Evolutionary conservation across 2,888 invertebrate genomes (phyloP).

Genomic region (Rhimphoctona megacephalus): DNA sequence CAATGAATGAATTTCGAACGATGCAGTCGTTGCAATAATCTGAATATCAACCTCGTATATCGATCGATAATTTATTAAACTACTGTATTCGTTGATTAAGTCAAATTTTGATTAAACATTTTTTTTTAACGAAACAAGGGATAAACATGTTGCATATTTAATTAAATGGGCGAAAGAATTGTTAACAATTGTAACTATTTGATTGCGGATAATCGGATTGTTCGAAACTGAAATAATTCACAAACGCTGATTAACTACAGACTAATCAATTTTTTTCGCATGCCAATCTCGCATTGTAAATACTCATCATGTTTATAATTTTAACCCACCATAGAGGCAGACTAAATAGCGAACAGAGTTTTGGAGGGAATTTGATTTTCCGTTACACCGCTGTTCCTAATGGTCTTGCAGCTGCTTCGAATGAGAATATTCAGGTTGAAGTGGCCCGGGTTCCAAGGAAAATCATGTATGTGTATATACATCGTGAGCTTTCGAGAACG

Average conservation of each 20-base stretch:
- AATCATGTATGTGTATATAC: conserved; percentile 2
- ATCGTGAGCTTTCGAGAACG: neutral
- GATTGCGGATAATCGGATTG: neutral
- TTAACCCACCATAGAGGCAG: too few species aligned
- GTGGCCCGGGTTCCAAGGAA: neutral
- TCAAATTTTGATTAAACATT: neutral
- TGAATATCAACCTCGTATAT: neutral
- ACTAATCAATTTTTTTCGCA: neutral
- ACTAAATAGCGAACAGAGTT: conserved; percentile 33
- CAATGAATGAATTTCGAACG: conserved; percentile 2
- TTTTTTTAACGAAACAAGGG: neutral
- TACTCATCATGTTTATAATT: neutral
- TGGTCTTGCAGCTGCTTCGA: conserved; percentile 48
- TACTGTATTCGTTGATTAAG: neutral
- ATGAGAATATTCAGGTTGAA: conserved; percentile 40
- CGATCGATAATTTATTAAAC: neutral
- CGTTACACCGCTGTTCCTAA: conserved; percentile 38
- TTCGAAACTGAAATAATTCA: neutral
- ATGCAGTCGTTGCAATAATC: neutral
- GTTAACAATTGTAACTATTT: neutral
- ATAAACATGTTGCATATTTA: neutral
- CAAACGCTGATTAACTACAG: neutral
- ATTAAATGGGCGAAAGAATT: neutral
- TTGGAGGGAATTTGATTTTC: conserved; percentile 43
- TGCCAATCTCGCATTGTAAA: neutral